Percentiles rank a stretch among this genome's conserved stretches.
These are phyloP conservation scores for Martes martes DNA, from an alignment of 2,113 vertebrate species.

Conservation along the genomic window DNA sequence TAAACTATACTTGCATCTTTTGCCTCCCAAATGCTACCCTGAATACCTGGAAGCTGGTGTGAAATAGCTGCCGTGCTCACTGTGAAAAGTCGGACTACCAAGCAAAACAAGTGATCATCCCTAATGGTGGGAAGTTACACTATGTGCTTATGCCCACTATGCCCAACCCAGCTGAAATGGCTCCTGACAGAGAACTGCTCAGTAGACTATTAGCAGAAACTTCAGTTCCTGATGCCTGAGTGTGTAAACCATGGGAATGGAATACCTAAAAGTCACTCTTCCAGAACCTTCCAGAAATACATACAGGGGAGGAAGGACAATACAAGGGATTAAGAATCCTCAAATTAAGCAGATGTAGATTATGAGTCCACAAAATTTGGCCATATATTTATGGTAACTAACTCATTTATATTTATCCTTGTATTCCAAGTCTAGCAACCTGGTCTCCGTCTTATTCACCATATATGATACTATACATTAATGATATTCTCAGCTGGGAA, in stretches of 20 bases:
- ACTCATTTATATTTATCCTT: background rate
- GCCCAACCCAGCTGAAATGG: no score
- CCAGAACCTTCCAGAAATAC: background rate
- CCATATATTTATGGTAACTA: background rate
- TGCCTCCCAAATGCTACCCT: background rate
- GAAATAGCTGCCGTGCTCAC: background rate
- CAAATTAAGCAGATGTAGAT: background rate
- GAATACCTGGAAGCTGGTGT: background rate
- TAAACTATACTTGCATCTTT: background rate
- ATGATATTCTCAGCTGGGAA: background rate
- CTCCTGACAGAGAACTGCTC: background rate
- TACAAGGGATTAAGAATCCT: background rate
- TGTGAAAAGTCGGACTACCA: background rate
- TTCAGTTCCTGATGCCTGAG: background rate
- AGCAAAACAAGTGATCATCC: background rate
- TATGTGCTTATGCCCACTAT: rapidly evolving
- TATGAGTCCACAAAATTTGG: background rate
- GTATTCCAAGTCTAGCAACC: background rate
- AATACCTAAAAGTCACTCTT: background rate
- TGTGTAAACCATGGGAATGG: background rate
- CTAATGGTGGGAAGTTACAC: rapidly evolving
- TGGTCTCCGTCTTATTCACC: background rate
- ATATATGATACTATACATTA: background rate
- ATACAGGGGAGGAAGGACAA: background rate
- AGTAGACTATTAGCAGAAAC: background rate